Percentiles rank a stretch among this genome's conserved stretches.
Conservation (phyloP, 2,888 invertebrate genomes). For the Diadegma fenestrale region DNA sequence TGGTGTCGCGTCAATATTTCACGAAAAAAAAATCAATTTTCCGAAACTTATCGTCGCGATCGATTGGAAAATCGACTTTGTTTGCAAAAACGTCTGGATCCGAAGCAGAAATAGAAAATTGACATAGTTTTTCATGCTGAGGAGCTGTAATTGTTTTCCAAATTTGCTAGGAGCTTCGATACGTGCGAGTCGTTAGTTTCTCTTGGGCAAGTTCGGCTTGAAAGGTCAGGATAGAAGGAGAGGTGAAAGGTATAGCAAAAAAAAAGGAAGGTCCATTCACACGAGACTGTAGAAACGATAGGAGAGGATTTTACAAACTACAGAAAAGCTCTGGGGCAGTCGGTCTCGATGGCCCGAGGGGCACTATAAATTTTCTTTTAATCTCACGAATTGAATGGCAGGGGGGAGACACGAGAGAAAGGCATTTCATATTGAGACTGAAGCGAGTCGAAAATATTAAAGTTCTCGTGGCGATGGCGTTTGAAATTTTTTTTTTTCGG, state of each 20-base stretch:
- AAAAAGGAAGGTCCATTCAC: constrained; percentile 79
- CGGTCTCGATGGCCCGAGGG: constrained; percentile 62
- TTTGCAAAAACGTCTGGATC: neutral
- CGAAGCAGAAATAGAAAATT: neutral
- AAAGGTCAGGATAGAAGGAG: constrained; percentile 71
- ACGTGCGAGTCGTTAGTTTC: neutral
- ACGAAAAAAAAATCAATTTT: neutral
- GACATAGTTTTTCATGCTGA: neutral
- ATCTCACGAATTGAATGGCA: constrained; percentile 78
- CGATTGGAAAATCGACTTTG: neutral
- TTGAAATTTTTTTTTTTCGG: constrained; percentile 18
- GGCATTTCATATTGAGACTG: neutral
- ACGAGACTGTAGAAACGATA: constrained; percentile 62
- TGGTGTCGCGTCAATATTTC: neutral
- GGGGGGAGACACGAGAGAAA: constrained; percentile 20
- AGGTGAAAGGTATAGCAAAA: constrained; percentile 77
- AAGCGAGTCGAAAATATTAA: constrained; percentile 76
- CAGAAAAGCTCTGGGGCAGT: constrained; percentile 15
- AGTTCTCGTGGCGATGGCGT: constrained; percentile 58
- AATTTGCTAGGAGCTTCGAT: neutral
- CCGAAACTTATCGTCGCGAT: neutral
- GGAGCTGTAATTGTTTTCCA: constrained; percentile 8
- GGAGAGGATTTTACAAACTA: constrained; percentile 23
- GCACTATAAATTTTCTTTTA: constrained; percentile 82
- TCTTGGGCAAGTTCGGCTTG: neutral